phyloP scores from a whole-genome alignment of 2,797 vertebrate species.

The Myiotriccus ornatus region DNA sequence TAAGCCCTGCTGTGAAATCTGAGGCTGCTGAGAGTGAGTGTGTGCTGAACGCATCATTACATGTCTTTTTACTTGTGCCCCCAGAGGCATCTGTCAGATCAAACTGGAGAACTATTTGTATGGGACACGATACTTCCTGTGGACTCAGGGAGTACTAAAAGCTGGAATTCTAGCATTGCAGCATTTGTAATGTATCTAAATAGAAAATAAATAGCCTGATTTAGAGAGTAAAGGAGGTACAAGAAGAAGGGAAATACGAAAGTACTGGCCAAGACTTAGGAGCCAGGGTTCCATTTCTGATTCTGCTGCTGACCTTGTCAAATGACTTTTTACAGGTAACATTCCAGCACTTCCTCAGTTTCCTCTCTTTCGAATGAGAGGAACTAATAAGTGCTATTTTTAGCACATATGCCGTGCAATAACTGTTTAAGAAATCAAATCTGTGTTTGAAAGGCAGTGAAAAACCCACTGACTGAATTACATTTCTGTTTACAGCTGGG shows the following conservation, averaged over 20 bases:
- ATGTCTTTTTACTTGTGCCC: neutral
- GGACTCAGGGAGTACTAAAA: neutral
- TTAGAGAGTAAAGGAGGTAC: neutral
- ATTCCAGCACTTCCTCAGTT: neutral
- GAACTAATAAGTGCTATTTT: neutral
- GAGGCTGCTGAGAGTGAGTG: neutral
- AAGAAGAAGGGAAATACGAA: neutral
- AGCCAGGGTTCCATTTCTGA: neutral
- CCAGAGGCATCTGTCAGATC: neutral
- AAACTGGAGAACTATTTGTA: neutral
- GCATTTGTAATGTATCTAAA: neutral
- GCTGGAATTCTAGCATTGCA: neutral
- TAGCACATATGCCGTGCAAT: neutral
- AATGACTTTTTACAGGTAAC: neutral
- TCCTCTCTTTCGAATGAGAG: neutral
- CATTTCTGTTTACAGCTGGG: neutral
- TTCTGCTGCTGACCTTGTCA: neutral
- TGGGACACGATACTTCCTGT: neutral
- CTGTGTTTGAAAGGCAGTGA: neutral
- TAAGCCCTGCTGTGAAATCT: neutral
- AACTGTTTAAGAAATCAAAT: neutral
- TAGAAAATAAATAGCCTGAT: neutral
- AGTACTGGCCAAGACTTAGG: neutral
- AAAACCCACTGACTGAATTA: neutral
- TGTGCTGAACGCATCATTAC: rapidly evolving